A percentile compares a stretch with the other conserved stretches of the same genome.
Conservation (phyloP, 2,888 invertebrate species). For the Tiliacea aurago region DNA sequence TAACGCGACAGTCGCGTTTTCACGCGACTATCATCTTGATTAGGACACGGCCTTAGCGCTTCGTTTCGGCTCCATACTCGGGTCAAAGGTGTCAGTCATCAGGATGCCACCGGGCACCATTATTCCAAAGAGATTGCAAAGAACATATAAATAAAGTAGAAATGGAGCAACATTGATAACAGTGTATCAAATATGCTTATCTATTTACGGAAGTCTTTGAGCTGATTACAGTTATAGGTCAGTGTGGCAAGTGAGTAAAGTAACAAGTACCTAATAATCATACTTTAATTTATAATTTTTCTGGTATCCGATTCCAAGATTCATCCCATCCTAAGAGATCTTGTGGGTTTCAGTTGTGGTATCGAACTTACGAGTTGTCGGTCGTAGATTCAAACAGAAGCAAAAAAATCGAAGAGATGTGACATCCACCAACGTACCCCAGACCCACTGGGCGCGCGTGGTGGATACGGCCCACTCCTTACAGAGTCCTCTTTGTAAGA, state of each 20-base stretch:
- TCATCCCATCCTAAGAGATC: too few species aligned
- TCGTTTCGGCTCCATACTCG: background rate
- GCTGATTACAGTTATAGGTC: conserved; percentile 55
- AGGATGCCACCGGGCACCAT: background rate
- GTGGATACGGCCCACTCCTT: background rate
- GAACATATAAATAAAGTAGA: conserved; percentile 10
- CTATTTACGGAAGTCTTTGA: conserved; percentile 51
- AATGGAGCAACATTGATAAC: conserved; percentile 38
- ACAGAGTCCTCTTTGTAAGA: background rate
- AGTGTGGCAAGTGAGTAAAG: conserved; percentile 26
- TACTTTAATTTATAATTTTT: background rate
- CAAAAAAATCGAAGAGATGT: background rate
- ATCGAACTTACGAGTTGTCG: background rate
- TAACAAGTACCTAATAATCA: background rate
- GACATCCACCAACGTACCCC: background rate
- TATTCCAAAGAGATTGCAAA: background rate
- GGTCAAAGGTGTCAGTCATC: conserved; percentile 2
- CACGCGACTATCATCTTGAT: background rate
- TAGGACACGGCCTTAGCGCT: too few species aligned
- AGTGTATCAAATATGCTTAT: conserved; percentile 46
- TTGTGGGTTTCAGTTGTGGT: background rate
- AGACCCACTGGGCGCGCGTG: background rate
- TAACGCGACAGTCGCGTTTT: too few species aligned
- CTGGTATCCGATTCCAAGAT: background rate
- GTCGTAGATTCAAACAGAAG: background rate